Conservation (phyloP, 2,888 invertebrate species). For the Lampropteryx suffumata region DNA sequence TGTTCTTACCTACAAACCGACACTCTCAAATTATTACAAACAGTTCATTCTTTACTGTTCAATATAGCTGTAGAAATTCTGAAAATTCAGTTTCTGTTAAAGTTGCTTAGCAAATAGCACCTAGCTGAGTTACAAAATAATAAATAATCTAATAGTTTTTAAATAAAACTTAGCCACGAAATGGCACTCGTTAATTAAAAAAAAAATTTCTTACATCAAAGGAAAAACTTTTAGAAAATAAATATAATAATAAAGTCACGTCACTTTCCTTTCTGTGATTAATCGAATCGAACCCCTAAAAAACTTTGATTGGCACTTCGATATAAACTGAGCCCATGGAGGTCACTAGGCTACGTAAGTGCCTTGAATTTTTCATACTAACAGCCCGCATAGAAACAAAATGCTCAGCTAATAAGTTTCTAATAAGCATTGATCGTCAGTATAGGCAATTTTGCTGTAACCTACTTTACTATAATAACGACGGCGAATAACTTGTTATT, state of each 20-base stretch:
- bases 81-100: too few relatives aligned
- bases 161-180: neutral
- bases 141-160: too few relatives aligned
- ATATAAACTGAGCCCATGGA: slow-evolving; percentile 32
- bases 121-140: too few relatives aligned
- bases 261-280: slow-evolving; percentile 39
- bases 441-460: slow-evolving; percentile 46
- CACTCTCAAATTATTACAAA: slow-evolving; percentile 29
- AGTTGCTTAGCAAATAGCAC: too few relatives aligned
- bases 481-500: slow-evolving; percentile 64
- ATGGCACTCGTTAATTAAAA: neutral
- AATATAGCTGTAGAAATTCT: slow-evolving; percentile 5
- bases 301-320: slow-evolving; percentile 39
- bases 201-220: neutral
- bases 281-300: slow-evolving; percentile 40
- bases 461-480: slow-evolving; percentile 53
- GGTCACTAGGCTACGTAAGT: slow-evolving; percentile 24
- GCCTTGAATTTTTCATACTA: slow-evolving; percentile 31
- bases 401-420: slow-evolving; percentile 56
- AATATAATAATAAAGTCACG: slow-evolving; percentile 22
- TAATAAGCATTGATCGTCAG: slow-evolving; percentile 56
- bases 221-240: slow-evolving; percentile 12
- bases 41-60: slow-evolving; percentile 20
- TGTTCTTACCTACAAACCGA: slow-evolving; percentile 41
- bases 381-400: slow-evolving; percentile 38